Conservation (phyloP, 1,140 invertebrate genomes). For the Diabrotica virgifera region DNA sequence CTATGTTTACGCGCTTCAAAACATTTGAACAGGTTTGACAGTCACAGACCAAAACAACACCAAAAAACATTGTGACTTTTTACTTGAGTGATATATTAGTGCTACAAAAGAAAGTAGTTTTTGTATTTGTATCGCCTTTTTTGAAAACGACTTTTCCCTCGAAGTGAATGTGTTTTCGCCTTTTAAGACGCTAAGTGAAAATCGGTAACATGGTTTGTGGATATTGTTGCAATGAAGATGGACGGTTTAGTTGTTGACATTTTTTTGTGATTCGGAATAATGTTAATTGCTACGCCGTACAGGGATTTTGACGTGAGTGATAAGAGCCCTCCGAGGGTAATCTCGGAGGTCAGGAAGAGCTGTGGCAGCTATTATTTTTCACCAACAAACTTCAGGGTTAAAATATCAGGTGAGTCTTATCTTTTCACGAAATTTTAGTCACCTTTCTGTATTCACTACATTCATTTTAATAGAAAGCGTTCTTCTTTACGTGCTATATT, state of each 20-base stretch:
- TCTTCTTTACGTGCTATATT: no score
- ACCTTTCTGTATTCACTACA: no score
- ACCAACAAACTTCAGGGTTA: slow-evolving; percentile 24
- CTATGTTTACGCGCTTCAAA: neutral
- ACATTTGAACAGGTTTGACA: neutral
- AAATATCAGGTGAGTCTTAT: slow-evolving; percentile 26
- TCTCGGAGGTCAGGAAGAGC: slow-evolving; percentile 32
- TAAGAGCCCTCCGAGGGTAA: slow-evolving; percentile 28
- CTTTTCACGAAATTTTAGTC: neutral
- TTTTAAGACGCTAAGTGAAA: neutral
- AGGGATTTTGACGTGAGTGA: slow-evolving; percentile 31
- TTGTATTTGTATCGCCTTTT: neutral
- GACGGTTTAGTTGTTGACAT: slow-evolving; percentile 1
- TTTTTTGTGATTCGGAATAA: slow-evolving; percentile 16
- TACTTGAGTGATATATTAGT: neutral
- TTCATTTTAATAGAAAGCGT: no score
- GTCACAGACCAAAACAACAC: neutral
- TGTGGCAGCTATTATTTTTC: slow-evolving; percentile 18
- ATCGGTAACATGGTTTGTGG: neutral
- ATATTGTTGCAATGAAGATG: neutral
- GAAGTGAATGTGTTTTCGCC: slow-evolving; percentile 10
- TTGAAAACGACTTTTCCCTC: slow-evolving; percentile 13
- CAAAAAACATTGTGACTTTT: neutral
- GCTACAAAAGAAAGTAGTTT: neutral
- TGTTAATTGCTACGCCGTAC: slow-evolving; percentile 30